phyloP scores from a whole-genome alignment of 2,113 vertebrate genomes.

The Tringa solitaria region DNA sequence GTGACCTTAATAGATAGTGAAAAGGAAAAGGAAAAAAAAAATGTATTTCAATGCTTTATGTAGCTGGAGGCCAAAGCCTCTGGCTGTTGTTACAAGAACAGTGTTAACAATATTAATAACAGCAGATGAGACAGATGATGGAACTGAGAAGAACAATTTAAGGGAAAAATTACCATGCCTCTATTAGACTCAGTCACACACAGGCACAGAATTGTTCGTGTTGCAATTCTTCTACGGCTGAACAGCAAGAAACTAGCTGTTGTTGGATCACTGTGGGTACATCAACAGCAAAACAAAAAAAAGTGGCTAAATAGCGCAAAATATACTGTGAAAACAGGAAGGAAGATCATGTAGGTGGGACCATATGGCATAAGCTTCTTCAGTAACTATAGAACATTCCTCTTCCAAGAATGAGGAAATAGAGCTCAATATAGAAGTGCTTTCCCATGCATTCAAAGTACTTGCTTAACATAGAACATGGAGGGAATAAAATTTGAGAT shows the following conservation, averaged over 20 bases:
- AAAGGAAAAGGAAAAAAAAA: neutral
- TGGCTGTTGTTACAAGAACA: neutral
- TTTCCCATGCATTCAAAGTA: neutral
- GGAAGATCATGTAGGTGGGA: slow-evolving; percentile 53
- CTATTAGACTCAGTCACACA: neutral
- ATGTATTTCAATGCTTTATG: neutral
- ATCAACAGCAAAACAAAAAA: slow-evolving; percentile 47
- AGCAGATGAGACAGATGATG: neutral
- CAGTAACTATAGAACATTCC: neutral
- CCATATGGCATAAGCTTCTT: slow-evolving; percentile 40
- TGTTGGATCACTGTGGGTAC: neutral
- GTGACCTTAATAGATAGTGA: neutral
- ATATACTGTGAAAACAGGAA: slow-evolving; percentile 66
- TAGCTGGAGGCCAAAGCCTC: neutral
- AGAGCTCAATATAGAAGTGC: neutral
- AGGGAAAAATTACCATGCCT: neutral
- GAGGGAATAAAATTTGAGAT: neutral
- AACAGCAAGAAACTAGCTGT: neutral
- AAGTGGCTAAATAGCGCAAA: slow-evolving; percentile 63
- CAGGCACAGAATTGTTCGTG: neutral
- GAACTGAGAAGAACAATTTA: neutral
- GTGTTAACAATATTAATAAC: neutral
- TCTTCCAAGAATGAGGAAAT: neutral
- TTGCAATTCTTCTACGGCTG: neutral
- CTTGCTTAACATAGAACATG: slow-evolving; percentile 2